Evolutionary conservation across 2,797 vertebrate species (phyloP), one percentile per base, ranked within the genome.

Genomic region (Parauchenoglanis ngamensis): DNA sequence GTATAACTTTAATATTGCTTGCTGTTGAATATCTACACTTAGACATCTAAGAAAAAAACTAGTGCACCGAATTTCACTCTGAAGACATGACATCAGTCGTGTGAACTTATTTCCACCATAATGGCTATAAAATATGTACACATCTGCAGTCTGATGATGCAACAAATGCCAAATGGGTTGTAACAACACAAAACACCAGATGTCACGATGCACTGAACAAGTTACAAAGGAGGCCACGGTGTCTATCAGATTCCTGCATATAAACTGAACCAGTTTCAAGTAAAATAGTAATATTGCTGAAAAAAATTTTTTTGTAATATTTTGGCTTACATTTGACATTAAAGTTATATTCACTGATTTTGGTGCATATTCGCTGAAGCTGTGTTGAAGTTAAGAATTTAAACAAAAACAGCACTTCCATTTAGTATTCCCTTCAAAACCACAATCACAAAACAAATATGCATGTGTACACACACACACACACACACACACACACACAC

Each of bases 81-180:
- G 12, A 76, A 76, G 25, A 54, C 72, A 46, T 49, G 44, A 75
- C 46, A 49, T 17, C 44, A 49, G 44, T 15, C 10, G 44, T 52
- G 1, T 76, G 1, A 28, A 52, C 73, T 49, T 46, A 49, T 12
- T 73, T 73, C 23, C 44, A 7, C 21, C 44, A 49, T 35, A 49
- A 75, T 75, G 44, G 10, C 72, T 49, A 31, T 85, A 86, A 83
- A 25, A 65, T 85, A 78, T 63, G 78, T 73, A 46, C 40, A 86
- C 44, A 67, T 78, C n/a, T 73, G n/a, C 78, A 78, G 63, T 28
- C 28, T 28, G 56, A 49, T 79, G 81, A 87, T 87, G 89, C 86
- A 82, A 86, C 87, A 83, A 67, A 84, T 73, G 70, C 15, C 0
- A 21, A 57, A 54, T n/a, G 70, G 49, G 78, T 17, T 67, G 85